Evolutionary conservation across 1,140 invertebrate genomes (phyloP), one percentile per base, ranked within the genome.

Genomic region (Drosophila navojoa): DNA sequence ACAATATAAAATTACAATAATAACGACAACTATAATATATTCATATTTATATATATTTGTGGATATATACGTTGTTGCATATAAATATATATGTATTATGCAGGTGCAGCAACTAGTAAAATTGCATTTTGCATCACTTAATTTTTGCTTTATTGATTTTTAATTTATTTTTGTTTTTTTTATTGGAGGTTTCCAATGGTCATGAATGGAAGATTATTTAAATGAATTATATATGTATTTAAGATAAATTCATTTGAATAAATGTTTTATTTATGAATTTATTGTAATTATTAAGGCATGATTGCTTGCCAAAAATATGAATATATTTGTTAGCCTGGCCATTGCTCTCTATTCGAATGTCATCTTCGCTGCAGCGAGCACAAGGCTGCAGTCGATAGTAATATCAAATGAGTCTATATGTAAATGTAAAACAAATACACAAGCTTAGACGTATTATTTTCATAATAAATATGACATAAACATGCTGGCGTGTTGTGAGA

Each of bases 1-100:
- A 79, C 82, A 86, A 86, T 79, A 79, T 86, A 19, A 54, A 52
- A 49, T 49, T 27, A 87, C 76, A 25, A 64, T 67, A 77, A 84
- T 64, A 58, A 76, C 77, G 76, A 78, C 77, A 77, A 75, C 45
- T n/a, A n/a, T n/a, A n/a, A 63, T 57, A 75, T 52, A 82, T 70
- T 76, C 19, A 57, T 40, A 40, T 77, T 72, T 67, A 59, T 75
- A 61, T 81, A 55, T 40, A 55, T 47, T 10, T 29, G 3, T 53
- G 75, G 64, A 49, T 40, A 76, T 57, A 76, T 71, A 79, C 19
- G 52, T 53, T 16, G 13, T 78, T 60, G 25, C 25, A 22, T 52
- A 52, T 52, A 52, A 29, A 15, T 6, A 61, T 76, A 62, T 79
- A 45, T 19, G 19, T 19, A 32, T 76, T 67, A 38, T 38, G 35